Conservation (phyloP, 2,888 invertebrate genomes). For the Drosophila pseudotakahashii region DNA sequence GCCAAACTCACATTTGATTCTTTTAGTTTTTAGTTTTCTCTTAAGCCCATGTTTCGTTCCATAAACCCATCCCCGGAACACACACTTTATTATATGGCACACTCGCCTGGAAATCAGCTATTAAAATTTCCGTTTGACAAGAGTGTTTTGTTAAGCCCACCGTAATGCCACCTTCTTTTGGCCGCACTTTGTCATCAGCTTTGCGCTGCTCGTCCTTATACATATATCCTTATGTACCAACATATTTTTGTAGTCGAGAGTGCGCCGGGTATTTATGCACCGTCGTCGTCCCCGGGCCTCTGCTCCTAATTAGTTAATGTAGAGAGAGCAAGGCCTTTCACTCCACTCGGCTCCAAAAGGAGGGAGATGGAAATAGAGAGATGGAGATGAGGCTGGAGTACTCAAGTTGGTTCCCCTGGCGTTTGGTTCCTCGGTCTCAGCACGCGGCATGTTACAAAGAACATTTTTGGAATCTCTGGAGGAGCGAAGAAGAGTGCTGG, state of each 20-base stretch:
- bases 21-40: not conserved
- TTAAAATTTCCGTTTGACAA: slow-evolving; percentile 36
- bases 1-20: not conserved
- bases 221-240: not conserved
- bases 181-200: slow-evolving; percentile 15
- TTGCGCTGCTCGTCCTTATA: slow-evolving; percentile 6
- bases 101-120: slow-evolving; percentile 10
- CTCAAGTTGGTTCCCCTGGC: slow-evolving; percentile 30
- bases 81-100: not conserved
- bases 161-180: slow-evolving; percentile 14
- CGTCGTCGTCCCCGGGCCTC: slow-evolving; percentile 12
- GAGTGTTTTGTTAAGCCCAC: slow-evolving; percentile 15
- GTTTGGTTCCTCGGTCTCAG: slow-evolving; percentile 14
- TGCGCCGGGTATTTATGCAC: slow-evolving; percentile 13
- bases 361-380: not conserved
- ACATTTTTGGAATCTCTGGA: slow-evolving; percentile 39
- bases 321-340: slow-evolving; percentile 54
- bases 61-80: not conserved
- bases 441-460: slow-evolving; percentile 42
- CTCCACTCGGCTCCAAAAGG: slow-evolving; percentile 18
- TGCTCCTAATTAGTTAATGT: slow-evolving; percentile 75
- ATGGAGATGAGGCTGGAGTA: slow-evolving; percentile 1
- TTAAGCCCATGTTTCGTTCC: not conserved
- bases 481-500: not conserved
- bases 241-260: slow-evolving; percentile 3